These are phyloP conservation scores for Leucophenga montana DNA, from an alignment of 2,888 invertebrate genomes.

Conservation along the genomic window DNA sequence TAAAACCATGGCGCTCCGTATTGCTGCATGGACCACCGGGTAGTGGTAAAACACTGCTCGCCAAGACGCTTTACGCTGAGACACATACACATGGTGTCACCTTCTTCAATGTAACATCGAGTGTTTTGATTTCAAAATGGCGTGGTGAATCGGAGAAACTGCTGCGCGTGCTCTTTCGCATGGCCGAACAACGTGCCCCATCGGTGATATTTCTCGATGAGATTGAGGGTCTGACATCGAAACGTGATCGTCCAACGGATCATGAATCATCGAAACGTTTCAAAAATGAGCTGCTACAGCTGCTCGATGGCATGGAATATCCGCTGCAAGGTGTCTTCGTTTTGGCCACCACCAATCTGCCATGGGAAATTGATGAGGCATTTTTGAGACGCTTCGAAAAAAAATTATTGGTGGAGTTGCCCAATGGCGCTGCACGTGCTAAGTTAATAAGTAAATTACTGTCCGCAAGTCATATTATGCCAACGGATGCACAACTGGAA, in stretches of 20 bases:
- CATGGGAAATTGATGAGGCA: constrained; percentile 94
- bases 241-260: constrained; percentile 78
- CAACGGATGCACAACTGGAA: constrained; percentile 56
- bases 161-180: constrained; percentile 88
- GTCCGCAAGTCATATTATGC: constrained; percentile 44
- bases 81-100: constrained; percentile 78
- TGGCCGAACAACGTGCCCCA: constrained; percentile 88
- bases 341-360: constrained; percentile 91
- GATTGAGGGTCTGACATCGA: constrained; percentile 87
- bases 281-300: constrained; percentile 89
- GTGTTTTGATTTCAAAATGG: constrained; percentile 95
- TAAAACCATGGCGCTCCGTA: constrained; percentile 89
- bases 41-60: constrained; percentile 91
- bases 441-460: constrained; percentile 80
- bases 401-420: constrained; percentile 86
- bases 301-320: constrained; percentile 85
- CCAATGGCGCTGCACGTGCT: constrained; percentile 79
- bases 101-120: constrained; percentile 93
- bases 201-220: constrained; percentile 95
- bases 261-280: constrained; percentile 91
- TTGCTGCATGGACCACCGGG: constrained; percentile 77
- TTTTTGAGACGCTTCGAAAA: constrained; percentile 91
- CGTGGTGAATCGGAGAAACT: constrained; percentile 96
- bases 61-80: constrained; percentile 90
- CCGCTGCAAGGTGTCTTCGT: constrained; percentile 80